These are phyloP conservation scores for Leptodactylus fallax DNA, from an alignment of 2,797 vertebrate species.

Conservation along the genomic window DNA sequence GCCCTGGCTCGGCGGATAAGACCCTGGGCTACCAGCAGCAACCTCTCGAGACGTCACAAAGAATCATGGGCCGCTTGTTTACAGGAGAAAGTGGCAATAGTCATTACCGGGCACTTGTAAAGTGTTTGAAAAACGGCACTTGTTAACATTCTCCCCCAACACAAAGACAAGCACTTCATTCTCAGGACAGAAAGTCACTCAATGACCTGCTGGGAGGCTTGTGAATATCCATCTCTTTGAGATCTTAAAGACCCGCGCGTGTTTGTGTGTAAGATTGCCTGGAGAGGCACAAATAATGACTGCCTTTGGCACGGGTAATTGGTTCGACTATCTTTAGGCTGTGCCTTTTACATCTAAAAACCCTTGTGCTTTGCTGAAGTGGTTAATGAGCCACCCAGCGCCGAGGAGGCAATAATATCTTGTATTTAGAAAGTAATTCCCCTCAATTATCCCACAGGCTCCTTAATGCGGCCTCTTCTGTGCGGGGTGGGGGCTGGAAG, in stretches of 20 bases:
- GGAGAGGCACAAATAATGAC: conserved; percentile 58
- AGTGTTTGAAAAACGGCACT: conserved; percentile 67
- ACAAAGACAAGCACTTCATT: conserved; percentile 59
- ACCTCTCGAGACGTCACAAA: conserved; percentile 18
- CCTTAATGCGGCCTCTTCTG: conserved; percentile 22
- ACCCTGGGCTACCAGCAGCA: background rate
- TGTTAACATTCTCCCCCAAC: conserved; percentile 57
- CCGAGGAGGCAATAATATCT: conserved; percentile 61
- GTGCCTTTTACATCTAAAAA: conserved; percentile 62
- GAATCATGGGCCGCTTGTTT: conserved; percentile 61
- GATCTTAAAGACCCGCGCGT: background rate
- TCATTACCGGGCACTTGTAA: conserved; percentile 63
- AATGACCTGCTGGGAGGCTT: conserved; percentile 28
- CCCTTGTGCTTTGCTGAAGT: conserved; percentile 63
- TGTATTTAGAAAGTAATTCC: conserved; percentile 62
- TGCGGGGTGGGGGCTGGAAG: conserved; percentile 8
- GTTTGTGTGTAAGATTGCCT: conserved; percentile 52
- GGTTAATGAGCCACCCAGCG: conserved; percentile 60
- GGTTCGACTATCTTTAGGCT: conserved; percentile 39
- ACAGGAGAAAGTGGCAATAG: conserved; percentile 64
- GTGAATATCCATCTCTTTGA: conserved; percentile 56
- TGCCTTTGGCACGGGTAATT: conserved; percentile 61
- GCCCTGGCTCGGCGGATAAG: background rate
- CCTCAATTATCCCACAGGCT: conserved; percentile 52
- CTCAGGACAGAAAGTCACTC: conserved; percentile 21